Conservation (phyloP, 2,113 vertebrate species). For the human region GRCh38 chr2:141773501-141774000, state of each 20-base stretch:
- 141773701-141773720: background rate
- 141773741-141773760: background rate
- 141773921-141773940: background rate
- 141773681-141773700: background rate
- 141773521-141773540: background rate
- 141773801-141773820: background rate
- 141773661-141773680: background rate
- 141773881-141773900: background rate
- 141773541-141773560: background rate
- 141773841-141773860: constrained; percentile 51
- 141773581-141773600: background rate
- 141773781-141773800: background rate
- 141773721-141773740: background rate
- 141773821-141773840: background rate
- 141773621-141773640: background rate
- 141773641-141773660: background rate
- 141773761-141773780: background rate
- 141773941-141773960: background rate
- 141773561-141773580: rapidly evolving
- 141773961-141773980: constrained; percentile 23
- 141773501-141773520: background rate
- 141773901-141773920: constrained; percentile 49
- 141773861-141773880: background rate
- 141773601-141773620: background rate
- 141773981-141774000: background rate